A percentile compares a stretch with the other conserved stretches of the same genome.
Conservation (phyloP, 2,888 invertebrate genomes). For the Lagria hirta region DNA sequence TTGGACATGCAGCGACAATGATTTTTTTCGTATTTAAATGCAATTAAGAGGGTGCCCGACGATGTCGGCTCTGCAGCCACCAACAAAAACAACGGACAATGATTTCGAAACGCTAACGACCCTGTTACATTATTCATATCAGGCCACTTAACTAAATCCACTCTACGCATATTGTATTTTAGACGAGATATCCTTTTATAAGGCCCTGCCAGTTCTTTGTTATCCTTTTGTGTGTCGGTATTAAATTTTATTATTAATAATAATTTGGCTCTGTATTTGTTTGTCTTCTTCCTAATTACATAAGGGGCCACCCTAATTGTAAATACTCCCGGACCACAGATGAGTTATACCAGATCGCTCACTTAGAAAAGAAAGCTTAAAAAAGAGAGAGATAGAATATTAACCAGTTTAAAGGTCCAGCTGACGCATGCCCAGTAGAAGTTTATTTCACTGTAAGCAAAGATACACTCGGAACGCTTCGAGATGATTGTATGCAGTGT, state of each 20-base stretch:
- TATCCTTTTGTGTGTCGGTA: conserved; percentile 22
- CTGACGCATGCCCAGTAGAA: too few species aligned
- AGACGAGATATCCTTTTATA: conserved; percentile 38
- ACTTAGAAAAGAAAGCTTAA: too few species aligned
- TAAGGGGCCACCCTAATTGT: too few species aligned
- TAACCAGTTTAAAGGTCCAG: too few species aligned
- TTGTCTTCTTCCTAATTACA: too few species aligned
- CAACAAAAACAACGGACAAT: conserved; percentile 34
- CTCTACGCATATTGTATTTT: conserved; percentile 40
- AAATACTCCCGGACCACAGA: too few species aligned
- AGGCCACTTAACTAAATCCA: conserved; percentile 46
- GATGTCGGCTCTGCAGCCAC: conserved; percentile 22
- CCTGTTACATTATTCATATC: conserved; percentile 49
- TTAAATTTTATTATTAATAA: conserved; percentile 10
- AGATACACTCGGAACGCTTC: too few species aligned
- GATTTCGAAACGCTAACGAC: conserved; percentile 45
- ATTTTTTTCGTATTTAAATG: conserved; percentile 39
- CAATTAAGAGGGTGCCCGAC: conserved; percentile 36
- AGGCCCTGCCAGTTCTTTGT: conserved; percentile 30
- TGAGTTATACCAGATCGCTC: too few species aligned
- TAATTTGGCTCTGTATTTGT: conserved; percentile 2
- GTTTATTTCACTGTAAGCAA: too few species aligned
- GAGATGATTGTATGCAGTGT: too few species aligned
- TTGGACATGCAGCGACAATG: conserved; percentile 27
- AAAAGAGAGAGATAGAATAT: too few species aligned